Percentiles rank a stretch among this genome's conserved stretches.
These are phyloP conservation scores for Ichneumoninae sp. DNA, from an alignment of 2,888 invertebrate species.

Conservation along the genomic window DNA sequence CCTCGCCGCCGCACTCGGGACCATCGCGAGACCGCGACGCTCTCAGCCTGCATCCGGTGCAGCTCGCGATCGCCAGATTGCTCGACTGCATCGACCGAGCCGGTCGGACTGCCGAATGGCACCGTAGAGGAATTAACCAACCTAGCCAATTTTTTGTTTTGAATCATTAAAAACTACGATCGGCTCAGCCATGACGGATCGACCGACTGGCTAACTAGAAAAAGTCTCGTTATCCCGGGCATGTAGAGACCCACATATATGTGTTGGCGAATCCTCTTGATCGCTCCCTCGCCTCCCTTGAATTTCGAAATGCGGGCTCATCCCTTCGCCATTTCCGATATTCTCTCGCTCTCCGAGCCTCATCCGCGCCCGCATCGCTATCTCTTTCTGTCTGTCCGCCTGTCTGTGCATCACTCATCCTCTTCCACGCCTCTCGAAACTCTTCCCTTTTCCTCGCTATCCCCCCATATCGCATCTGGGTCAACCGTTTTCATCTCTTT, in stretches of 20 bases:
- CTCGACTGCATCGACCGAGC: background rate
- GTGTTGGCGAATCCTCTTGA: conserved; percentile 5
- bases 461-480: conserved; percentile 67
- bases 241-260: background rate
- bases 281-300: conserved; percentile 9
- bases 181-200: background rate
- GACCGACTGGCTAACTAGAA: background rate
- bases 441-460: conserved; percentile 37
- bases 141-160: background rate
- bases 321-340: conserved; percentile 38
- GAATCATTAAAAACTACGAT: background rate
- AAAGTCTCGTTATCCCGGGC: background rate
- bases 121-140: background rate
- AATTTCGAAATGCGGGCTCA: conserved; percentile 1
- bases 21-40: background rate
- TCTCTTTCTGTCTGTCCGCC: conserved; percentile 19
- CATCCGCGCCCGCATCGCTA: conserved; percentile 33
- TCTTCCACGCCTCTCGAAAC: conserved; percentile 25
- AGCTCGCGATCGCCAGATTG: conserved; percentile 4
- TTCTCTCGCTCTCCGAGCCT: conserved; percentile 5
- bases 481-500: conserved; percentile 74
- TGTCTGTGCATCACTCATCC: conserved; percentile 26
- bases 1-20: background rate
- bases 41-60: conserved; percentile 16
- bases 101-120: background rate